Evolutionary conservation across 30 jellyfish, hydroid and myxozoan species (phyloP), one percentile per base, ranked within the genome.

Genomic region (Rhopilema esculentum): DNA sequence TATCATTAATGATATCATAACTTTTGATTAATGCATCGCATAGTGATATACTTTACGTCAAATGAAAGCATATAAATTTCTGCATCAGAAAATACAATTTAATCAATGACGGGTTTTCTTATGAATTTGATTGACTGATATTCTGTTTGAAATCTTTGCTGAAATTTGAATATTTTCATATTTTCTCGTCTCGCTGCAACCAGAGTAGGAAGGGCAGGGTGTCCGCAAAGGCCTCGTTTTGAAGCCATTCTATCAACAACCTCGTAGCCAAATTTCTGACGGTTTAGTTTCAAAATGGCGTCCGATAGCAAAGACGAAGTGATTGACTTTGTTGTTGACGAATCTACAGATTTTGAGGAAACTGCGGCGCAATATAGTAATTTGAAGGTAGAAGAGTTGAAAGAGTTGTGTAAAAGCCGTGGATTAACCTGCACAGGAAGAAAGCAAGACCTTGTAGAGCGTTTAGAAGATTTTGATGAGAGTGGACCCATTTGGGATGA

Each of bases 221-320:
- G n/a, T 65, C 12, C 29, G 7, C 20, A 8, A 8, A 16, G 24
- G 75, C 75, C 75, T 65, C 75, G 26, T 65, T 65, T 65, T 65
- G 75, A 65, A 8, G 29, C 75, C 24, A 65, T 29, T 16, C 25
- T 29, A 65, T 65, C 75, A 8, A 21, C 29, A 65, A 29, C 12
- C 26, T 65, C n/a, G n/a, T n/a, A n/a, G n/a, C n/a, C n/a, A n/a
- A n/a, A n/a, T n/a, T n/a, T n/a, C n/a, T 65, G 75, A 8, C 24
- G 15, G 67, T 20, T 20, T 51, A 12, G 67, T 65, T 70, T 16
- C 62, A 70, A 70, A 70, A 70, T 70, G 81, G 81, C 81, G 81
- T 70, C 81, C 81, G 81, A 27, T 27, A 70, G 81, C 62, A 62
- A 70, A 23, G 16, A 70, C 8, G 62, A 70, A 70, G 81, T 12